Evolutionary conservation across 2,797 vertebrate species (phyloP).

Genomic region (Hippocampus kuda): DNA sequence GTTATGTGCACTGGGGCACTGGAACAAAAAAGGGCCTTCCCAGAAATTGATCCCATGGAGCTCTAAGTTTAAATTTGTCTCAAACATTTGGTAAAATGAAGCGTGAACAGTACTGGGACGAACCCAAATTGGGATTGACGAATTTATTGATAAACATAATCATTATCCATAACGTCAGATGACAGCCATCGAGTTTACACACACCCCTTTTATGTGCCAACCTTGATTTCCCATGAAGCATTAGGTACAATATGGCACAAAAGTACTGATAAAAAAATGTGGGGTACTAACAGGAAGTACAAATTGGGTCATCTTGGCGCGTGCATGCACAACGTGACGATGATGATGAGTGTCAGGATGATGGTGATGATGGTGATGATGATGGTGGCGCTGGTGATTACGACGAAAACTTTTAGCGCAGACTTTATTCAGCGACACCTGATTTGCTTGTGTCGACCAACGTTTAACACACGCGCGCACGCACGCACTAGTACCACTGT

Average conservation of each 20-base stretch:
- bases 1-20: not conserved
- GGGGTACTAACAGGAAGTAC: conserved; percentile 2
- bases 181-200: too few relatives aligned
- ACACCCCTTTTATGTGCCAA: too few relatives aligned
- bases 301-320: not conserved
- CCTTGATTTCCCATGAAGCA: not conserved
- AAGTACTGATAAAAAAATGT: not conserved
- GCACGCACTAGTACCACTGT: conserved; percentile 1
- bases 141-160: too few relatives aligned
- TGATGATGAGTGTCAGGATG: not conserved
- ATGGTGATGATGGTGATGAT: too few relatives aligned
- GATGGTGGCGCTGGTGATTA: too few relatives aligned
- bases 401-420: too few relatives aligned
- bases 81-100: too few relatives aligned
- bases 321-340: not conserved
- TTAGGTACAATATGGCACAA: not conserved
- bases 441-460: conserved; percentile 18
- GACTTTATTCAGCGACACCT: not conserved
- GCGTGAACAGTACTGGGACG: too few relatives aligned
- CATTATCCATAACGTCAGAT: too few relatives aligned
- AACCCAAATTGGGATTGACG: too few relatives aligned
- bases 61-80: too few relatives aligned
- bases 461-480: conserved; percentile 5
- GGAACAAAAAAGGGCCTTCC: not conserved
- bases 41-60: not conserved